Conservation (phyloP, 2,888 invertebrate species). For the Himalopsyche japonica region DNA sequence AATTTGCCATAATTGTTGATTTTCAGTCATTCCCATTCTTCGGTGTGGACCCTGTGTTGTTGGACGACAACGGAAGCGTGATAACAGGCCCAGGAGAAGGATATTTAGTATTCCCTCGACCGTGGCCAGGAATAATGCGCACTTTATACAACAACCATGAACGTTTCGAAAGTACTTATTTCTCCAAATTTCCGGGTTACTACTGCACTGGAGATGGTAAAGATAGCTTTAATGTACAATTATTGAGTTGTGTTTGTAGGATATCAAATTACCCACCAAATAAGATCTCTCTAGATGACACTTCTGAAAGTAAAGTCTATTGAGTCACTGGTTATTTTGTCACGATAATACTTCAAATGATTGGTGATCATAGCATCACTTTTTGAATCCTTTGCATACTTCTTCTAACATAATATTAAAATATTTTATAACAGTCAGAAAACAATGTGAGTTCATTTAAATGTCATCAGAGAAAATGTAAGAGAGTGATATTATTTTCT, state of each 20-base stretch:
- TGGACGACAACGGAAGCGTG: slow-evolving; percentile 85
- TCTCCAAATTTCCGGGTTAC: slow-evolving; percentile 93
- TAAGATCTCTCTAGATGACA: not conserved
- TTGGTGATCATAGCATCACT: too few species aligned
- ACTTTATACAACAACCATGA: slow-evolving; percentile 90
- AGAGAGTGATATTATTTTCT: too few species aligned
- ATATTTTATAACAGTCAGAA: too few species aligned
- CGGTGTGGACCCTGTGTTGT: slow-evolving; percentile 85
- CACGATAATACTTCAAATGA: too few species aligned
- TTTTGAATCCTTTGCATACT: too few species aligned
- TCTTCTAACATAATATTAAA: too few species aligned
- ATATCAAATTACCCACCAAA: too few species aligned
- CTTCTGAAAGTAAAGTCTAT: not conserved
- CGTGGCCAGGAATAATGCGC: slow-evolving; percentile 99
- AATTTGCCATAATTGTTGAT: too few species aligned
- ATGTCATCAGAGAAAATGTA: too few species aligned
- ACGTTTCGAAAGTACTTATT: slow-evolving; percentile 89
- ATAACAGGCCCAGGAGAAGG: slow-evolving; percentile 91
- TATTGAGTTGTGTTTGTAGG: not conserved
- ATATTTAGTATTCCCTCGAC: slow-evolving; percentile 88
- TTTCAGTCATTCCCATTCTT: slow-evolving; percentile 93
- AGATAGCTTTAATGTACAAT: slow-evolving; percentile 43
- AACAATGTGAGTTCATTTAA: too few species aligned
- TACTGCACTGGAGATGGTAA: slow-evolving; percentile 98
- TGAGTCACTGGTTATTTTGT: too few species aligned